Conservation (phyloP, 2,113 vertebrate genomes). For the Laterallus jamaicensis region DNA sequence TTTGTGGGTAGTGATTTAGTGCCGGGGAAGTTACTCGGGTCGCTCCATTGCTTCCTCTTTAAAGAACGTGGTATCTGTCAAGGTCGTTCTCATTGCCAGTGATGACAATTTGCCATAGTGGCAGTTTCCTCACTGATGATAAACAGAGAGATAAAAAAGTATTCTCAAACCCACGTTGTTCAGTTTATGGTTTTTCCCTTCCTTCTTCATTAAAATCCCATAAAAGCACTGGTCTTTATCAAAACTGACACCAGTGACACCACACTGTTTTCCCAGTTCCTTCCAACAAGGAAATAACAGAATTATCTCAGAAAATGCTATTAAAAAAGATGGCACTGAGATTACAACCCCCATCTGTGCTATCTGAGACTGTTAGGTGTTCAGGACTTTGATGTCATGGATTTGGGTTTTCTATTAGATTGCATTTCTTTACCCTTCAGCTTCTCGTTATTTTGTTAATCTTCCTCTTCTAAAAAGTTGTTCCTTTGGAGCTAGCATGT, state of each 20-base stretch:
- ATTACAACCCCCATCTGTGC: slow-evolving; percentile 1
- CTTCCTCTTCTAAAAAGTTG: background rate
- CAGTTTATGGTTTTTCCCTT: background rate
- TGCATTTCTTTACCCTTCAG: background rate
- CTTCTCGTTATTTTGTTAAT: background rate
- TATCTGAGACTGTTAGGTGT: background rate
- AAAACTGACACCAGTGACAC: background rate
- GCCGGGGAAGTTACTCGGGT: background rate
- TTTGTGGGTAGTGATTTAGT: background rate
- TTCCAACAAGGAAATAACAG: background rate
- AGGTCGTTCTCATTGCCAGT: background rate
- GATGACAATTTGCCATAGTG: background rate
- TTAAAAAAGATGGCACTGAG: background rate
- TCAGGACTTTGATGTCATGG: background rate
- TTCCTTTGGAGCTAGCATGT: background rate
- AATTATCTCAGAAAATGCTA: slow-evolving; percentile 23
- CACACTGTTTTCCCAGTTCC: background rate
- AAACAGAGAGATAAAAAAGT: background rate
- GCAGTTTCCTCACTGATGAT: background rate
- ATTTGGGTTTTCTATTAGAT: background rate
- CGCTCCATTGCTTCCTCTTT: background rate
- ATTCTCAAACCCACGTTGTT: background rate
- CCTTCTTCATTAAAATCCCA: background rate
- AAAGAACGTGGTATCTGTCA: background rate
- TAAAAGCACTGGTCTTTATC: background rate